Evolutionary conservation across 1,140 invertebrate genomes (phyloP).

Genomic region (Drosophila tani): DNA sequence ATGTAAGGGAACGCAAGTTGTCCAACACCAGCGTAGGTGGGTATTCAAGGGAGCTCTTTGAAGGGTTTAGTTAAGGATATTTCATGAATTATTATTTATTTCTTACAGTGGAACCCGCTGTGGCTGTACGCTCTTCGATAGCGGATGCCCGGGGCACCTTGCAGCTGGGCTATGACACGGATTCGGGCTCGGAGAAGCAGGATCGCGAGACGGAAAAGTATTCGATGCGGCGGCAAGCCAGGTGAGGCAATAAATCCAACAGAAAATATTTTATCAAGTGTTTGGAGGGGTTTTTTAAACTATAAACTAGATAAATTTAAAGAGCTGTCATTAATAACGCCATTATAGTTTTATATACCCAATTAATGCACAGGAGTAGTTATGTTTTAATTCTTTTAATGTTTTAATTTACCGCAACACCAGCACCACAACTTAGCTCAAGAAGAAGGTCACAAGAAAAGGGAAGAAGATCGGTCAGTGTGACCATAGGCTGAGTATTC

Average conservation of each 20-base stretch:
- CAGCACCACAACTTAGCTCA: no score
- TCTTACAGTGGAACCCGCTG: conserved; percentile 85
- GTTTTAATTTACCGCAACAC: no score
- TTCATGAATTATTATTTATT: neutral
- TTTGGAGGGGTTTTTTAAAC: neutral
- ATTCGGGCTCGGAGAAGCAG: conserved; percentile 85
- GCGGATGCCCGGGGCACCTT: conserved; percentile 91
- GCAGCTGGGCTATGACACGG: conserved; percentile 89
- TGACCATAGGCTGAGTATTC: no score
- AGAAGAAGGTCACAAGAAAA: no score
- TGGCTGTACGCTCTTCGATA: conserved; percentile 89
- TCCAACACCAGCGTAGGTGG: conserved; percentile 87
- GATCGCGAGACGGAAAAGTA: conserved; percentile 86
- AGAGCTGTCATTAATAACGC: neutral
- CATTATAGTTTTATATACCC: no score
- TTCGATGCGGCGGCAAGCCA: conserved; percentile 86
- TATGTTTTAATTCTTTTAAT: no score
- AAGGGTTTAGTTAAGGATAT: no score
- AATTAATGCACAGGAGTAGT: no score
- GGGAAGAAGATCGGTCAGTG: no score
- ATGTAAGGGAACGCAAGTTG: conserved; percentile 86
- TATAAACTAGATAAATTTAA: no score
- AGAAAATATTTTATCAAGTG: neutral
- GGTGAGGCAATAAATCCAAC: conserved; percentile 34
- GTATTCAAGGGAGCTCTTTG: neutral